A percentile compares a stretch with the other conserved stretches of the same genome.
Conservation (phyloP, 2,113 vertebrate species). For the Pongo pygmaeus region DNA sequence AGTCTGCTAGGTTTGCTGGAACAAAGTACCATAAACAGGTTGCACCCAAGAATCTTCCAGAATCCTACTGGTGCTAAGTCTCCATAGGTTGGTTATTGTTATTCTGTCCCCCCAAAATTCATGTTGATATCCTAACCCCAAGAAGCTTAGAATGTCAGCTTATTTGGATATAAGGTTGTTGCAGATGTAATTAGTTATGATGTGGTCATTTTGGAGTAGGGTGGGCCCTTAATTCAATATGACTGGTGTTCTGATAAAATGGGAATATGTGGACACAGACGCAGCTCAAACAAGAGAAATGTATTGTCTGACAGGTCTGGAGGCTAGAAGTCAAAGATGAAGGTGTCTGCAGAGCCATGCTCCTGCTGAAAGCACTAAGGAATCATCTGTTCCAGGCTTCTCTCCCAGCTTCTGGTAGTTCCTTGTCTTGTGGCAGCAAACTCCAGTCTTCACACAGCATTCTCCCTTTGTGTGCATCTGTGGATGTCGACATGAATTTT, state of each 20-base stretch:
- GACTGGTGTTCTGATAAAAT: background rate
- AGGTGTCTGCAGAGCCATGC: background rate
- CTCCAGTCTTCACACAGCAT: background rate
- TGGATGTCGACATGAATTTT: background rate
- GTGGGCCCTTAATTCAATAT: background rate
- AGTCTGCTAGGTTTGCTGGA: background rate
- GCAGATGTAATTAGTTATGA: background rate
- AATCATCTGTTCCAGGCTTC: background rate
- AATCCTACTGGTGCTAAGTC: background rate
- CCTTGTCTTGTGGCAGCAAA: background rate
- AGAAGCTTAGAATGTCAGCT: background rate
- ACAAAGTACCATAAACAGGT: background rate
- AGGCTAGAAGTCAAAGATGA: background rate
- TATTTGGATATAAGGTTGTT: background rate
- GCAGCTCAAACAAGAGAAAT: background rate
- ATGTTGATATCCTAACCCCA: background rate
- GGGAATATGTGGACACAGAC: background rate
- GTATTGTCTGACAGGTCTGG: background rate
- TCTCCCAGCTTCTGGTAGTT: background rate
- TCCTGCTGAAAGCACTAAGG: background rate
- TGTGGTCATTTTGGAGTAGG: background rate
- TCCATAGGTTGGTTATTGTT: background rate
- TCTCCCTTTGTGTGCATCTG: background rate
- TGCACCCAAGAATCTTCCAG: background rate
- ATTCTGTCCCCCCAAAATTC: background rate